These are phyloP conservation scores for Drosophila subobscura DNA, from an alignment of 1,140 invertebrate species.

Conservation along the genomic window DNA sequence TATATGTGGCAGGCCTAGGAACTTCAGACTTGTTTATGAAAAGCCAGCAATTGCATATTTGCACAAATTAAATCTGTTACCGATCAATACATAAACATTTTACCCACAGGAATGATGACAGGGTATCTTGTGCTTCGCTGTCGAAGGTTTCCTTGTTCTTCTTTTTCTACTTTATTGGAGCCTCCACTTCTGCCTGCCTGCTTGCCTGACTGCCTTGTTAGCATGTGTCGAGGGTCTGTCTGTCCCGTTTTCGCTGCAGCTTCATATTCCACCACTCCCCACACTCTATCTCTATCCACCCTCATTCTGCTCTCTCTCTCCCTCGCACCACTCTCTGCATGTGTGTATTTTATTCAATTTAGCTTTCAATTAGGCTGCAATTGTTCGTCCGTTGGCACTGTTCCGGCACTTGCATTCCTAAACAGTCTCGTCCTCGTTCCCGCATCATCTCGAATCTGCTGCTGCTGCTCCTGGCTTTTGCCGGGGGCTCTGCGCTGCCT, in stretches of 20 bases:
- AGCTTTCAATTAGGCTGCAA: conserved; percentile 82
- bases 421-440: conserved; percentile 40
- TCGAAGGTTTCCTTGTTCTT: conserved; percentile 22
- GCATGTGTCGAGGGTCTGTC: conserved; percentile 54
- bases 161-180: conserved; percentile 22
- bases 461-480: conserved; percentile 4
- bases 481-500: background rate
- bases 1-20: too few species aligned
- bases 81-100: too few species aligned
- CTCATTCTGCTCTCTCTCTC: background rate
- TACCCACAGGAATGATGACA: too few species aligned
- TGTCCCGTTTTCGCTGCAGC: background rate
- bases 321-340: conserved; percentile 6
- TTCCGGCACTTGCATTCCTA: conserved; percentile 69
- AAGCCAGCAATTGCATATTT: too few species aligned
- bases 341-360: conserved; percentile 76
- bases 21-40: too few species aligned
- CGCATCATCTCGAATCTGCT: background rate
- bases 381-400: conserved; percentile 70
- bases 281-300: background rate
- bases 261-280: background rate
- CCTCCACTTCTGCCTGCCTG: conserved; percentile 1
- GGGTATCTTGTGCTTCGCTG: too few species aligned
- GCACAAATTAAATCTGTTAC: too few species aligned
- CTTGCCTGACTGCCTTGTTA: conserved; percentile 62